Conservation (phyloP, 2,888 invertebrate species). For the Priocnemis perturbator region DNA sequence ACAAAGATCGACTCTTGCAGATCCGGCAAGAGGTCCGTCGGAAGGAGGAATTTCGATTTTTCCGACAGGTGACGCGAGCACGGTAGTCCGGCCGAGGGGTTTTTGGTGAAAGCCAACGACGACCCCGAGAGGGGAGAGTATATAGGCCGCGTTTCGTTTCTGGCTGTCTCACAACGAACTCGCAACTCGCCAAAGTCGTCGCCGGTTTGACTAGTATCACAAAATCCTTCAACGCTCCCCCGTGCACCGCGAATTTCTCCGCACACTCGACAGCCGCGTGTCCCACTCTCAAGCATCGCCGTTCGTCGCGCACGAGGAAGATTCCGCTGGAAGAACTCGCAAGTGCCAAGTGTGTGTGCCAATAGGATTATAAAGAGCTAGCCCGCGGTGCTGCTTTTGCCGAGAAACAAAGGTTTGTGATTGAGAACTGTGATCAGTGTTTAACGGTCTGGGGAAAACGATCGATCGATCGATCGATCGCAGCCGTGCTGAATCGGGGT, state of each 20-base stretch:
- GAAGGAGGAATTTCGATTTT: slow-evolving; percentile 48
- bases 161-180: slow-evolving; percentile 69
- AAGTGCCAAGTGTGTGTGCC: slow-evolving; percentile 73
- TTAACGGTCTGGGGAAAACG: background rate
- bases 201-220: slow-evolving; percentile 30
- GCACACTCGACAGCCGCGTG: slow-evolving; percentile 3
- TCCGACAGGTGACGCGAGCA: slow-evolving; percentile 40
- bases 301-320: slow-evolving; percentile 15
- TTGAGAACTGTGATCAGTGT: slow-evolving; percentile 44
- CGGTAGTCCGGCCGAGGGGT: slow-evolving; percentile 39
- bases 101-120: slow-evolving; percentile 71
- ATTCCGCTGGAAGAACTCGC: slow-evolving; percentile 29
- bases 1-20: no score
- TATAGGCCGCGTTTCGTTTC: slow-evolving; percentile 72
- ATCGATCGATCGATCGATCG: background rate
- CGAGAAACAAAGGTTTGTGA: slow-evolving; percentile 57
- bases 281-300: no score
- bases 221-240: slow-evolving; percentile 19
- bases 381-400: slow-evolving; percentile 1
- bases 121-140: slow-evolving; percentile 71
- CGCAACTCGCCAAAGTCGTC: slow-evolving; percentile 64
- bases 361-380: slow-evolving; percentile 62
- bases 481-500: no score
- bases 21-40: no score
- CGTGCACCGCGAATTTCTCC: slow-evolving; percentile 16